A percentile compares a stretch with the other conserved stretches of the same genome.
phyloP scores from a whole-genome alignment of 2,113 vertebrate species.

The Parotia lawesii region DNA sequence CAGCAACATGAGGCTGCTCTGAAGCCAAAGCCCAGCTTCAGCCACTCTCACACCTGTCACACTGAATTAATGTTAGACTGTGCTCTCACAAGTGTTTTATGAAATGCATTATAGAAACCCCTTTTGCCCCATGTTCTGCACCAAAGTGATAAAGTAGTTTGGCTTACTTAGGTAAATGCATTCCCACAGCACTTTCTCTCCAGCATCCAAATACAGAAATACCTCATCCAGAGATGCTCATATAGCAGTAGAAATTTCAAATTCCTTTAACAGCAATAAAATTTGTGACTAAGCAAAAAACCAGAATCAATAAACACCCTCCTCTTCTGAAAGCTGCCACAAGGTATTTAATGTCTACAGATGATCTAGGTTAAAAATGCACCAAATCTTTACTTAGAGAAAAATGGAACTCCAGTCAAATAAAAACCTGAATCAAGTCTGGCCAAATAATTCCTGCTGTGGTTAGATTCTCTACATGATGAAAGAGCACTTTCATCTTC shows the following conservation, averaged over 20 bases:
- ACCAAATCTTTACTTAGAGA: not conserved
- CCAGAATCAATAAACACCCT: not conserved
- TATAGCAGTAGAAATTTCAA: not conserved
- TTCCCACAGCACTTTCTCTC: not conserved
- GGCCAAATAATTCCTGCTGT: not conserved
- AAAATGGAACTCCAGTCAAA: not conserved
- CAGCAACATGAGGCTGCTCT: not conserved
- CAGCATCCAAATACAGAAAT: not conserved
- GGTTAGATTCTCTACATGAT: not conserved
- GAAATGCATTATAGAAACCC: not conserved
- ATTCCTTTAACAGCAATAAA: conserved; percentile 17
- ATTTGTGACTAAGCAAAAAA: conserved; percentile 39
- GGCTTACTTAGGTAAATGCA: not conserved
- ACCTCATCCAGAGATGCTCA: not conserved
- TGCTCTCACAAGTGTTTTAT: not conserved
- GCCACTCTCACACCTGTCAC: not conserved
- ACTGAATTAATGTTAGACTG: not conserved
- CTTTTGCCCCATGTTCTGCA: not conserved
- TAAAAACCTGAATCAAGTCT: not conserved
- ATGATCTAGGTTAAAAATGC: conserved; percentile 14
- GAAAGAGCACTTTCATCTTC: not conserved
- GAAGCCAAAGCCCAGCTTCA: not conserved
- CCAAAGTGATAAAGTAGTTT: not conserved
- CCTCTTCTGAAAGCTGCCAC: conserved; percentile 14
- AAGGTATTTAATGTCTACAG: not conserved